Conservation (phyloP, 2,888 invertebrate genomes). For the Andrena camellia region DNA sequence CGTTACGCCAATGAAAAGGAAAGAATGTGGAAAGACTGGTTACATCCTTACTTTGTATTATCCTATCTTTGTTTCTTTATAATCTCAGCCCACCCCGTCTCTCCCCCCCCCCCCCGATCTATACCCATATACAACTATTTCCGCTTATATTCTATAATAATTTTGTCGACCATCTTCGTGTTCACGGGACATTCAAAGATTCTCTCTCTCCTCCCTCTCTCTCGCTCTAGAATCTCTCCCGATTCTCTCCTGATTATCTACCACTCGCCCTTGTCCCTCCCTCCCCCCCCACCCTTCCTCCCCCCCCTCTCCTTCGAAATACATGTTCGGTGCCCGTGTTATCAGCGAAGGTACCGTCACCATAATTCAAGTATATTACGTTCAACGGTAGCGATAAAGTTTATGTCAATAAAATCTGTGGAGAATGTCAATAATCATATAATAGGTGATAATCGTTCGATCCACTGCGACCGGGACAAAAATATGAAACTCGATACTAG, state of each 20-base stretch:
- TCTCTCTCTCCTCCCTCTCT: conserved; percentile 7
- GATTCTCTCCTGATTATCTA: not conserved
- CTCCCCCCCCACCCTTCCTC: not conserved
- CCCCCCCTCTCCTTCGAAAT: conserved; percentile 23
- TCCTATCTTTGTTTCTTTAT: conserved; percentile 63
- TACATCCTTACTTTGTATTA: conserved; percentile 53
- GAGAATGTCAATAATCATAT: conserved; percentile 81
- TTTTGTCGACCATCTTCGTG: conserved; percentile 45
- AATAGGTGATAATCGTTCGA: conserved; percentile 77
- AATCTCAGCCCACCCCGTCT: conserved; percentile 41
- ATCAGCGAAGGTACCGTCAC: conserved; percentile 68
- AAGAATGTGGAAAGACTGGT: conserved; percentile 67
- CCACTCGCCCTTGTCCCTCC: not conserved
- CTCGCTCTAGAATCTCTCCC: not conserved
- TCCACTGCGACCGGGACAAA: conserved; percentile 75
- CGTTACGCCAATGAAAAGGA: conserved; percentile 72
- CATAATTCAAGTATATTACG: conserved; percentile 75
- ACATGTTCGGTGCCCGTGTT: conserved; percentile 58
- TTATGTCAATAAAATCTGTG: conserved; percentile 82
- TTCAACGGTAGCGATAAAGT: conserved; percentile 84
- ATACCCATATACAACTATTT: conserved; percentile 12
- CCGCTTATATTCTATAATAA: conserved; percentile 53
- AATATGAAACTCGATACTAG: conserved; percentile 82
- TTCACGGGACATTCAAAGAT: conserved; percentile 28
- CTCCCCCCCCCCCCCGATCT: not conserved